Percentiles rank a stretch among this genome's conserved stretches.
These are phyloP conservation scores for Benitochromis conjunctus DNA, from an alignment of 2,113 vertebrate genomes.

Conservation along the genomic window DNA sequence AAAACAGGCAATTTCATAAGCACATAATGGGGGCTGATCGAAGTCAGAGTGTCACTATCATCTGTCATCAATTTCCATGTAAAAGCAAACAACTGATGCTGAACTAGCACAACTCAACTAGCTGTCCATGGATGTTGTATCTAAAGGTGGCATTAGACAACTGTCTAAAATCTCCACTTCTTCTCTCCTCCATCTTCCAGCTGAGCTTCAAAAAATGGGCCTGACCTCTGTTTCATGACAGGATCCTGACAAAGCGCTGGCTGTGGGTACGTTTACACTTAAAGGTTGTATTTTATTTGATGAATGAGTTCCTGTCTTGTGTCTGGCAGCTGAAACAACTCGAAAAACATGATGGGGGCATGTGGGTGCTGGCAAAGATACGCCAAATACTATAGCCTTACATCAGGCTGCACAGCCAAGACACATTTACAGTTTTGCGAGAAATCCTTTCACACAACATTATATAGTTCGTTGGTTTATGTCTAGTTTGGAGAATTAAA, in stretches of 20 bases:
- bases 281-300: slow-evolving; percentile 51
- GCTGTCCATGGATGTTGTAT: not conserved
- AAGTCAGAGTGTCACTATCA: not conserved
- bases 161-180: not conserved
- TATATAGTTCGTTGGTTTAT: not conserved
- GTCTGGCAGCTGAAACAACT: slow-evolving; percentile 54
- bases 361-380: slow-evolving; percentile 23
- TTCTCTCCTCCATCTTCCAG: not conserved
- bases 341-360: slow-evolving; percentile 18
- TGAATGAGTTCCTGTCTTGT: slow-evolving; percentile 57
- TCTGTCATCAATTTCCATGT: not conserved
- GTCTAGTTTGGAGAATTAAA: not conserved
- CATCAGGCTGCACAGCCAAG: not conserved
- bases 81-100: not conserved
- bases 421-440: not conserved
- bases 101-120: not conserved
- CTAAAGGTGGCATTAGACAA: not conserved
- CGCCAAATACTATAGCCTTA: slow-evolving; percentile 3
- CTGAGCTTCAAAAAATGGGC: slow-evolving; percentile 11
- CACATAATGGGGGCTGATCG: not conserved
- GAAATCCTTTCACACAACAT: not conserved
- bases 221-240: slow-evolving; percentile 18
- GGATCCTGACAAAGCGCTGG: slow-evolving; percentile 35
- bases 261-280: slow-evolving; percentile 52
- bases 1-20: not conserved